Conservation (phyloP, 2,797 vertebrate species). For the Gouania willdenowi region DNA sequence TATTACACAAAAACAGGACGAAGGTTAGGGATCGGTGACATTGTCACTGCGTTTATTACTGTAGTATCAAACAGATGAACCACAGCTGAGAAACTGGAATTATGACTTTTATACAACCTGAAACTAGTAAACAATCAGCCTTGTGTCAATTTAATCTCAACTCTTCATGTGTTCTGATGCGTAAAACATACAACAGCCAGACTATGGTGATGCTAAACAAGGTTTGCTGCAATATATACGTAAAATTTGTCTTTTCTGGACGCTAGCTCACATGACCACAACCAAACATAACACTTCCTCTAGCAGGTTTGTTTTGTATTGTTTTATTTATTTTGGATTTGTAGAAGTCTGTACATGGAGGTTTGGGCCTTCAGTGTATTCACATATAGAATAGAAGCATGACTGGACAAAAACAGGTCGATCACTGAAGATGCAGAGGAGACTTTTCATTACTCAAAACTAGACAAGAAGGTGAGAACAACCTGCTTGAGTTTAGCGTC, state of each 20-base stretch:
- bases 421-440: constrained; percentile 61
- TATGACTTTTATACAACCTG: constrained; percentile 5
- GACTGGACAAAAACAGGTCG: constrained; percentile 49
- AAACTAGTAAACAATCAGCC: constrained; percentile 6
- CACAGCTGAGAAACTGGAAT: constrained; percentile 7
- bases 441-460: constrained; percentile 72
- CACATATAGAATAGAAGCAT: constrained; percentile 64
- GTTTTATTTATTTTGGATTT: constrained; percentile 74
- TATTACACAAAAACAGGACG: constrained; percentile 20
- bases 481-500: constrained; percentile 92
- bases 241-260: too few species aligned
- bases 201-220: too few species aligned
- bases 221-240: too few species aligned
- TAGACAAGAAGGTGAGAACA: constrained; percentile 86
- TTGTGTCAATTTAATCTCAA: background rate
- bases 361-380: constrained; percentile 68
- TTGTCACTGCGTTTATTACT: constrained; percentile 56
- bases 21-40: constrained; percentile 10
- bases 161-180: background rate
- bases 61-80: constrained; percentile 47
- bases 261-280: constrained; percentile 1
- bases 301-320: constrained; percentile 54
- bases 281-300: constrained; percentile 26
- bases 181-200: constrained; percentile 12
- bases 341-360: constrained; percentile 75